phyloP scores from a whole-genome alignment of 2,888 invertebrate species.

The Agrenia bidenticulata region DNA sequence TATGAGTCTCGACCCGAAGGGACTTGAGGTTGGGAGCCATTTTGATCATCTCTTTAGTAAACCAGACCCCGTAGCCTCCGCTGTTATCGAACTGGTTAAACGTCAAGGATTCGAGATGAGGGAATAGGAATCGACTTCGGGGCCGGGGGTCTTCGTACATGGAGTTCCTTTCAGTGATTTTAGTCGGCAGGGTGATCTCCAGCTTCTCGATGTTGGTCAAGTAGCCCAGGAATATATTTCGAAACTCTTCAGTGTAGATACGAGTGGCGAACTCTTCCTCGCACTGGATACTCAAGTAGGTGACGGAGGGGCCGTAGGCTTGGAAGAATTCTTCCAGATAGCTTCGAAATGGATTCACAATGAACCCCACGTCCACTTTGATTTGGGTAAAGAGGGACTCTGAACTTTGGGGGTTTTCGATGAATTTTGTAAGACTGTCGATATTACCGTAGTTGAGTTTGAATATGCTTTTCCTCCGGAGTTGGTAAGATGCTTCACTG shows the following conservation, averaged over 20 bases:
- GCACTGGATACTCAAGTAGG: constrained; percentile 29
- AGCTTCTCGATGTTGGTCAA: constrained; percentile 29
- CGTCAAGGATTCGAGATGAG: constrained; percentile 23
- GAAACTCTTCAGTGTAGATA: constrained; percentile 39
- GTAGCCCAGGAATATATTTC: constrained; percentile 33
- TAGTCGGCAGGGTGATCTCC: constrained; percentile 36
- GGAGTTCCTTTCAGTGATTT: constrained; percentile 35
- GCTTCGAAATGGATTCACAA: constrained; percentile 28
- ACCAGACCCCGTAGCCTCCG: constrained; percentile 36
- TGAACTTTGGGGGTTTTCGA: constrained; percentile 6
- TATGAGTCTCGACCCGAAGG: constrained; percentile 33
- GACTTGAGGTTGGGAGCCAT: constrained; percentile 28
- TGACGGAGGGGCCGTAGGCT: constrained; percentile 25
- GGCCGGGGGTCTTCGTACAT: constrained; percentile 30
- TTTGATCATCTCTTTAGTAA: constrained; percentile 33
- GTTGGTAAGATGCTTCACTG: constrained; percentile 30
- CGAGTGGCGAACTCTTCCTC: constrained; percentile 36
- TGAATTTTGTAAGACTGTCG: constrained; percentile 25
- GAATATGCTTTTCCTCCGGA: constrained; percentile 27
- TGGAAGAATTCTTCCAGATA: constrained; percentile 28
- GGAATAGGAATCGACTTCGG: constrained; percentile 22
- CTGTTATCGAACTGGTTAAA: constrained; percentile 34
- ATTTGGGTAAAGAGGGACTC: constrained; percentile 27
- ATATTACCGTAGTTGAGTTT: constrained; percentile 33
- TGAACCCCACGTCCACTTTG: constrained; percentile 33